phyloP scores from a whole-genome alignment of 2,113 vertebrate genomes.

The Halichoerus grypus region DNA sequence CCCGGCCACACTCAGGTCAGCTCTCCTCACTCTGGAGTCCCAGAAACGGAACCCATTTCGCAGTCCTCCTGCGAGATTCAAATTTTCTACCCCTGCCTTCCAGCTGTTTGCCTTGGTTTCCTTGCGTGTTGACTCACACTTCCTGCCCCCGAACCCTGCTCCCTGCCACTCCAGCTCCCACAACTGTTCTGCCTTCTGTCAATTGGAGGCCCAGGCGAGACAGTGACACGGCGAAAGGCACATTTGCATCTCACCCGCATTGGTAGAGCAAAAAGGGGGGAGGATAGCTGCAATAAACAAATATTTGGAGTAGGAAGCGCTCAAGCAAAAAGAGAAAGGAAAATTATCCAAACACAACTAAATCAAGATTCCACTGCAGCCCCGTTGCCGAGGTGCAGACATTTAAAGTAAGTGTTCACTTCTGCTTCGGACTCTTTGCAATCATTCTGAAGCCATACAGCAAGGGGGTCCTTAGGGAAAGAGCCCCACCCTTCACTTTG shows the following conservation, averaged over 20 bases:
- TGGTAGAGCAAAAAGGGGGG: neutral
- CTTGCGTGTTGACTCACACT: neutral
- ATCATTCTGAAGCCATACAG: neutral
- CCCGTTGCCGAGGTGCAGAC: neutral
- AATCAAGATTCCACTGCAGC: neutral
- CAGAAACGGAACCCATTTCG: neutral
- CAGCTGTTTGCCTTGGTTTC: neutral
- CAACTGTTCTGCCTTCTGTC: neutral
- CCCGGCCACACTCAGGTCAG: neutral
- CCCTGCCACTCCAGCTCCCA: neutral
- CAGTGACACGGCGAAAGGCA: neutral
- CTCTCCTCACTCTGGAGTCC: neutral
- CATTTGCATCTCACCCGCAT: neutral
- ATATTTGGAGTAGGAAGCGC: neutral
- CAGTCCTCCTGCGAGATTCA: neutral
- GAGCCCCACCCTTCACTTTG: rapidly evolving
- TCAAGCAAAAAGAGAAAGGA: neutral
- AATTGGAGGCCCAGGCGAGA: neutral
- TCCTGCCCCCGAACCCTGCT: neutral
- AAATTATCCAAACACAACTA: neutral
- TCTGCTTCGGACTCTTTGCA: neutral
- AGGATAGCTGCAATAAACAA: neutral
- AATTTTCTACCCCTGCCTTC: neutral
- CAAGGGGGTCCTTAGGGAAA: neutral
- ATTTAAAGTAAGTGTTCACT: neutral